A percentile compares a stretch with the other conserved stretches of the same genome.
Evolutionary conservation across 2,113 vertebrate genomes (phyloP).

Genomic region (Clarias magur): DNA sequence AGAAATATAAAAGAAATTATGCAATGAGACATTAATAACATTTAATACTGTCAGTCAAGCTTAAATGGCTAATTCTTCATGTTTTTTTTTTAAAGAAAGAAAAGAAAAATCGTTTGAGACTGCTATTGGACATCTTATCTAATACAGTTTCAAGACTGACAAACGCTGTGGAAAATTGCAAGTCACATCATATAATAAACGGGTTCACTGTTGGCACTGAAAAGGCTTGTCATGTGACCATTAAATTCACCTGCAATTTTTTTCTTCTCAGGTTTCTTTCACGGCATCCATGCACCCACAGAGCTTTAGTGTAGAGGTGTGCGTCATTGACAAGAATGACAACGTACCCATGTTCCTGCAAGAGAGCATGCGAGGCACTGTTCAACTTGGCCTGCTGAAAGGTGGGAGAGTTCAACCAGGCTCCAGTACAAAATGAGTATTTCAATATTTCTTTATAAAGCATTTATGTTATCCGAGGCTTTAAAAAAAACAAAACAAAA

Average conservation of each 20-base stretch:
- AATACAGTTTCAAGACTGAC: background rate
- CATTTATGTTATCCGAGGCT: background rate
- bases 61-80: background rate
- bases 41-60: background rate
- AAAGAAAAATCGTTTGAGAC: background rate
- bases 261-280: constrained; percentile 65
- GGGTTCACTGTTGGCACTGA: background rate
- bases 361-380: constrained; percentile 70
- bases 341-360: constrained; percentile 73
- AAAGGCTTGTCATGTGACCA: constrained; percentile 27
- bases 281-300: constrained; percentile 66
- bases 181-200: background rate
- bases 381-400: constrained; percentile 77
- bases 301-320: constrained; percentile 69
- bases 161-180: background rate
- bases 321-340: constrained; percentile 77
- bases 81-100: background rate
- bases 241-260: constrained; percentile 39
- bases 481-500: background rate
- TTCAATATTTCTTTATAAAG: background rate
- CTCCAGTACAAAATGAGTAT: background rate
- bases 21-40: background rate
- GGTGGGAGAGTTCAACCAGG: constrained; percentile 44
- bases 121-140: background rate
- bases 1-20: background rate